A percentile compares a stretch with the other conserved stretches of the same genome.
Evolutionary conservation across 2,888 invertebrate species (phyloP).

Genomic region (Lycia hirtaria): DNA sequence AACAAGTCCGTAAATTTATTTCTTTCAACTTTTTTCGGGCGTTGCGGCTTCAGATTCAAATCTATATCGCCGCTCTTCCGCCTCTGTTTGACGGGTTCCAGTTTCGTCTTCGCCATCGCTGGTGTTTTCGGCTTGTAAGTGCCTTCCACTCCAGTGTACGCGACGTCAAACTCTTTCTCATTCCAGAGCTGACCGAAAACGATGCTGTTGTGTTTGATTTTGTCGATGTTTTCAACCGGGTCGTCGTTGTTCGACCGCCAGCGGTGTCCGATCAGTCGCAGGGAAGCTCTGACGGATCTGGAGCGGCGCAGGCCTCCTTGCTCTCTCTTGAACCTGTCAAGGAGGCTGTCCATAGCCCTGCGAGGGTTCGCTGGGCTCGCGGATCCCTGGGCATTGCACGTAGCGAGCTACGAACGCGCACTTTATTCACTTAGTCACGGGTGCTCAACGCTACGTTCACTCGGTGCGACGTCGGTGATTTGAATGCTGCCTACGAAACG

Average conservation of each 20-base stretch:
- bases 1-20: slow-evolving; percentile 79
- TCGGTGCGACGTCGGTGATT: slow-evolving; percentile 71
- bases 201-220: slow-evolving; percentile 69
- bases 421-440: slow-evolving; percentile 82
- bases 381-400: slow-evolving; percentile 81
- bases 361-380: slow-evolving; percentile 69
- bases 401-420: slow-evolving; percentile 78
- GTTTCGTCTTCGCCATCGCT: slow-evolving; percentile 74
- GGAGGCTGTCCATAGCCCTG: slow-evolving; percentile 83
- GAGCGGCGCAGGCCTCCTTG: slow-evolving; percentile 86
- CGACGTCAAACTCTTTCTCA: slow-evolving; percentile 74
- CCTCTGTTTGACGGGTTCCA: slow-evolving; percentile 64
- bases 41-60: slow-evolving; percentile 71
- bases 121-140: slow-evolving; percentile 79
- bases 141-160: slow-evolving; percentile 77
- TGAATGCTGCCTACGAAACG: slow-evolving; percentile 76
- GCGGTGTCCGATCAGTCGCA: slow-evolving; percentile 88
- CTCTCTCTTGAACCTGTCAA: slow-evolving; percentile 82
- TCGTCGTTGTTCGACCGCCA: slow-evolving; percentile 82
- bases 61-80: slow-evolving; percentile 78
- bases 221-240: slow-evolving; percentile 61
- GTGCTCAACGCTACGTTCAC: slow-evolving; percentile 76
- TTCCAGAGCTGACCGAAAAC: slow-evolving; percentile 73
- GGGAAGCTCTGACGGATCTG: slow-evolving; percentile 89
- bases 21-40: slow-evolving; percentile 73